Conservation (phyloP, 2,797 vertebrate species). For the Danio tinwini region DNA sequence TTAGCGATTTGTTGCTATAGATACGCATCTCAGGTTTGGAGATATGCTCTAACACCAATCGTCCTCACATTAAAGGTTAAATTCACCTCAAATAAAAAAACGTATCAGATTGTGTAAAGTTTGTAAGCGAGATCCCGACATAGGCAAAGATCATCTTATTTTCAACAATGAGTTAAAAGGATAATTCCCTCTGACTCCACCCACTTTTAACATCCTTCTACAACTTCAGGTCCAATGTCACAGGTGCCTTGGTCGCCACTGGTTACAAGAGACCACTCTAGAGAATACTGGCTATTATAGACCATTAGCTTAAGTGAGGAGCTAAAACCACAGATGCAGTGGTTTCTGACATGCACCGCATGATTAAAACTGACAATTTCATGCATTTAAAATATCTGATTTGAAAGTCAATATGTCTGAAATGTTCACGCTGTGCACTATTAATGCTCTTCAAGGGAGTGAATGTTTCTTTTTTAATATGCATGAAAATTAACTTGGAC, state of each 20-base stretch:
- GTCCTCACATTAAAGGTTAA: conserved; percentile 55
- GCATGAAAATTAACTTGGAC: neutral
- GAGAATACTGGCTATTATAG: conserved; percentile 31
- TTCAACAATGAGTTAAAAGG: conserved; percentile 38
- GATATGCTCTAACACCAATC: conserved; percentile 55
- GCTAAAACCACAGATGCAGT: conserved; percentile 22
- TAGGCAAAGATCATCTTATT: conserved; percentile 38
- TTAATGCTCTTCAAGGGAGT: neutral
- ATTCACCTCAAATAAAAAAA: conserved; percentile 55
- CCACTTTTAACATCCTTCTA: neutral
- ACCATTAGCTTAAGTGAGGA: conserved; percentile 37
- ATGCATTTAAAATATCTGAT: conserved; percentile 31
- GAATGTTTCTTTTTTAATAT: neutral
- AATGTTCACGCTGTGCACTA: neutral
- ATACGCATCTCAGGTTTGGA: conserved; percentile 52
- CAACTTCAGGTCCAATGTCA: conserved; percentile 22
- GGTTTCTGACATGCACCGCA: neutral
- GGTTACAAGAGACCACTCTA: conserved; percentile 51
- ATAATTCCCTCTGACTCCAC: conserved; percentile 18
- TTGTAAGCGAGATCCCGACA: conserved; percentile 25
- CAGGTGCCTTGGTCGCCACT: conserved; percentile 44
- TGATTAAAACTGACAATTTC: conserved; percentile 17
- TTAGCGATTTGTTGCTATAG: conserved; percentile 64
- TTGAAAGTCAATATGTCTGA: conserved; percentile 26
- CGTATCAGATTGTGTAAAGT: conserved; percentile 29